phyloP scores from a whole-genome alignment of 2,797 vertebrate species.

The Lagorchestes hirsutus region DNA sequence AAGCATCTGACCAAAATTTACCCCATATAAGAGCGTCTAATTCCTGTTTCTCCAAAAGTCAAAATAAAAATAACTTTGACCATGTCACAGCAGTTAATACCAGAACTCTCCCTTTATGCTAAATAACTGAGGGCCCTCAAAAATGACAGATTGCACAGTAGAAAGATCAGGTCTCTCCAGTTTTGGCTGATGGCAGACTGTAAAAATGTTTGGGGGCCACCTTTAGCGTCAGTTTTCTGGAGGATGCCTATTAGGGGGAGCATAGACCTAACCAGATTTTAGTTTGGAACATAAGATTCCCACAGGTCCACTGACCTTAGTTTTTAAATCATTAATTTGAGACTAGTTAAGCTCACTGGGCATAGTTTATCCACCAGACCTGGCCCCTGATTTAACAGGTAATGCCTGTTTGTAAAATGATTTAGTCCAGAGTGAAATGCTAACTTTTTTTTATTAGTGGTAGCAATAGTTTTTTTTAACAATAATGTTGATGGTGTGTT shows the following conservation, averaged over 20 bases:
- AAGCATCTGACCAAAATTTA: neutral
- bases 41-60: neutral
- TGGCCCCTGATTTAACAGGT: neutral
- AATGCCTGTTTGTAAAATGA: neutral
- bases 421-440: neutral
- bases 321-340: neutral
- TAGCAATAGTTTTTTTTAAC: neutral
- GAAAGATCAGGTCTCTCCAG: rapidly evolving
- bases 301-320: neutral
- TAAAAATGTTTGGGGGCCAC: rapidly evolving
- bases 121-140: neutral
- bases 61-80: neutral
- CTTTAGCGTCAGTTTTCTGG: neutral
- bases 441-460: neutral
- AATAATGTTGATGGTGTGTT: neutral
- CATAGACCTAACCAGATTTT: neutral
- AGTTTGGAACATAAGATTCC: neutral
- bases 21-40: neutral
- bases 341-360: neutral
- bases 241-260: rapidly evolving
- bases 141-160: rapidly evolving
- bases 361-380: neutral
- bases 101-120: rapidly evolving
- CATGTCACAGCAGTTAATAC: rapidly evolving
- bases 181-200: rapidly evolving